phyloP scores from a whole-genome alignment of 2,888 invertebrate species.

The Horisme vitalbata region DNA sequence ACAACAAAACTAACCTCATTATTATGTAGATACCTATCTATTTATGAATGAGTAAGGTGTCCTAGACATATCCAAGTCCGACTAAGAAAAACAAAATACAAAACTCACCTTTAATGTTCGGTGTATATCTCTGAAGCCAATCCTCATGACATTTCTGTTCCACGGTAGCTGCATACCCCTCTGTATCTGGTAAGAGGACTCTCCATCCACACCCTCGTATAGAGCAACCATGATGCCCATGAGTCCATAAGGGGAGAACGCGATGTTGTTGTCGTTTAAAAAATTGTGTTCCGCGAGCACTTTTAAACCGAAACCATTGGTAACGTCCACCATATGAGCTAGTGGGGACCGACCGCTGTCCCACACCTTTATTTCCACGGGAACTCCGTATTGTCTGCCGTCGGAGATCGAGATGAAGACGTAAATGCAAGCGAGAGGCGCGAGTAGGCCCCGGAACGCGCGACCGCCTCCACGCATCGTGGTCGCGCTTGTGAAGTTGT shows the following conservation, averaged over 20 bases:
- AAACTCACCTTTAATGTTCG: constrained; percentile 89
- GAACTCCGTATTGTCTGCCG: constrained; percentile 58
- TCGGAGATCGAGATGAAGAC: constrained; percentile 39
- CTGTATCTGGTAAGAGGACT: constrained; percentile 88
- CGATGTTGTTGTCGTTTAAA: constrained; percentile 90
- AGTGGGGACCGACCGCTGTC: constrained; percentile 81
- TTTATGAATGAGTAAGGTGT: too few species aligned
- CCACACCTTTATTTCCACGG: constrained; percentile 74
- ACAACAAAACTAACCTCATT: background rate
- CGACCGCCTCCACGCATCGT: constrained; percentile 67
- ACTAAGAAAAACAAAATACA: too few species aligned
- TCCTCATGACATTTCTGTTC: constrained; percentile 87
- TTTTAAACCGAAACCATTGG: constrained; percentile 88
- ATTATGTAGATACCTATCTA: background rate
- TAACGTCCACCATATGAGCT: constrained; percentile 90
- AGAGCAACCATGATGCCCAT: constrained; percentile 91
- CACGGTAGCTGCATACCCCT: constrained; percentile 87
- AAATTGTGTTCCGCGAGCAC: constrained; percentile 88
- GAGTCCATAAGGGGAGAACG: constrained; percentile 92
- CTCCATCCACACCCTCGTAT: constrained; percentile 90
- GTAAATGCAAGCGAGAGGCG: constrained; percentile 37
- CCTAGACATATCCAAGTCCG: too few species aligned
- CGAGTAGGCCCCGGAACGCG: constrained; percentile 39
- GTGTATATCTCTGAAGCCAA: constrained; percentile 92
- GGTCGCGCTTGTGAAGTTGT: constrained; percentile 59